Conservation (phyloP, 92 coral and sea anemone species). For the Pocillopora grandis region DNA sequence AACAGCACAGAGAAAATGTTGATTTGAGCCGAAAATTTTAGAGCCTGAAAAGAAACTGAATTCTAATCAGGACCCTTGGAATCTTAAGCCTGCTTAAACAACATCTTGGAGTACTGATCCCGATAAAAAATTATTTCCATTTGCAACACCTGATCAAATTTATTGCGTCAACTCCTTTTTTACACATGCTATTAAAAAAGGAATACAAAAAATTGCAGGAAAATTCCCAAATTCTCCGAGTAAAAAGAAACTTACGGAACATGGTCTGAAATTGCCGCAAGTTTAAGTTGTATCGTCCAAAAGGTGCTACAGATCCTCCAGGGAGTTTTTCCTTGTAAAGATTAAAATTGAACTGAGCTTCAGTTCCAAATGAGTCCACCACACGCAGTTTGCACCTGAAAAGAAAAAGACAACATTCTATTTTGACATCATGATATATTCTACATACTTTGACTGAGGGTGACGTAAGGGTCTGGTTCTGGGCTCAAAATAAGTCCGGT, state of each 20-base stretch:
- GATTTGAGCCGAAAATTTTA: no score
- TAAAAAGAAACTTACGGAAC: constrained; percentile 83
- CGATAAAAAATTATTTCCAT: no score
- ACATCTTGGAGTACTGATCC: no score
- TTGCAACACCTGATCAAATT: no score
- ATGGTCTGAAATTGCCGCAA: constrained; percentile 91
- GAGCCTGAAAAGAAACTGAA: no score
- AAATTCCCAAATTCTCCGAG: neutral
- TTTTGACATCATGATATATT: neutral
- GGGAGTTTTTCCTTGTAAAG: constrained; percentile 74
- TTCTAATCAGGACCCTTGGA: no score
- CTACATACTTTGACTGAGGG: no score
- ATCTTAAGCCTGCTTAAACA: no score
- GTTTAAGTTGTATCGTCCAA: constrained; percentile 88
- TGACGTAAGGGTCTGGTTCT: no score
- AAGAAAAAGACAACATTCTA: constrained; percentile 1
- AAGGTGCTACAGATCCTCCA: constrained; percentile 73
- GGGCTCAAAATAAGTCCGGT: no score
- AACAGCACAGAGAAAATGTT: no score
- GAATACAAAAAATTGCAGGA: neutral
- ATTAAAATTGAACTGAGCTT: constrained; percentile 91
- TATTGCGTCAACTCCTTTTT: no score
- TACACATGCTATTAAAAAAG: neutral
- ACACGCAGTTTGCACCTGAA: constrained; percentile 88
- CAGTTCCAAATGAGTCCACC: constrained; percentile 98